Percentiles rank a stretch among this genome's conserved stretches.
phyloP scores from a whole-genome alignment of 2,113 vertebrate species.

The Syngnathoides biaculeatus region DNA sequence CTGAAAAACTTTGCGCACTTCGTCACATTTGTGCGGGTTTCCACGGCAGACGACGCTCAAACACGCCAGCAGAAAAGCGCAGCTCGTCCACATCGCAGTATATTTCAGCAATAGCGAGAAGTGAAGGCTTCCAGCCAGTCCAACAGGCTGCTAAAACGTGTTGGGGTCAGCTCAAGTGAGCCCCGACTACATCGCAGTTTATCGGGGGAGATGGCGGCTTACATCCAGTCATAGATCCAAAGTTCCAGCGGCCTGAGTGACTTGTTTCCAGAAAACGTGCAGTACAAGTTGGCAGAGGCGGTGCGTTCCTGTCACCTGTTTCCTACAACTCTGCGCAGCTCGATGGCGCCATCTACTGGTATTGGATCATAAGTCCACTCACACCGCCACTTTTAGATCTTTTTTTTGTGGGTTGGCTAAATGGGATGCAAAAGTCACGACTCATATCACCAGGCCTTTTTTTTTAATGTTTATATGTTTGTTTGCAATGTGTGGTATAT shows the following conservation, averaged over 20 bases:
- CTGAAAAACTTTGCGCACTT: constrained; percentile 83
- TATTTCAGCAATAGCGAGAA: constrained; percentile 35
- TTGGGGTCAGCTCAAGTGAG: constrained; percentile 41
- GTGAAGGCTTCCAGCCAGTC: background rate
- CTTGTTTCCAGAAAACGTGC: constrained; percentile 21
- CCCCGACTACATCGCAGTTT: constrained; percentile 34
- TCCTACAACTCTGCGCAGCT: background rate
- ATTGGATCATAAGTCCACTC: constrained; percentile 12
- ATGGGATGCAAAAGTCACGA: background rate
- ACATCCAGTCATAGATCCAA: constrained; percentile 8
- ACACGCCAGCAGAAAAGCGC: constrained; percentile 36
- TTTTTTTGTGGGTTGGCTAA: background rate
- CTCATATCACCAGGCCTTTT: background rate
- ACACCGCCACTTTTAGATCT: background rate
- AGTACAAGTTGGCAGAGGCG: constrained; percentile 53
- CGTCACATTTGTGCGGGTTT: constrained; percentile 70
- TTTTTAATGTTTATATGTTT: background rate
- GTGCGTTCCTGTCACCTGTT: constrained; percentile 50
- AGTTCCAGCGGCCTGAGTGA: constrained; percentile 37
- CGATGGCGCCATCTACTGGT: constrained; percentile 51
- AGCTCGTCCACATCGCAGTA: background rate
- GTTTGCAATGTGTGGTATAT: no score
- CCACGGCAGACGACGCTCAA: constrained; percentile 25
- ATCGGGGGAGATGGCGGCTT: background rate
- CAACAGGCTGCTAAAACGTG: constrained; percentile 10